These are phyloP conservation scores for Aphodius sticticus DNA, from an alignment of 2,888 invertebrate genomes.

Conservation along the genomic window DNA sequence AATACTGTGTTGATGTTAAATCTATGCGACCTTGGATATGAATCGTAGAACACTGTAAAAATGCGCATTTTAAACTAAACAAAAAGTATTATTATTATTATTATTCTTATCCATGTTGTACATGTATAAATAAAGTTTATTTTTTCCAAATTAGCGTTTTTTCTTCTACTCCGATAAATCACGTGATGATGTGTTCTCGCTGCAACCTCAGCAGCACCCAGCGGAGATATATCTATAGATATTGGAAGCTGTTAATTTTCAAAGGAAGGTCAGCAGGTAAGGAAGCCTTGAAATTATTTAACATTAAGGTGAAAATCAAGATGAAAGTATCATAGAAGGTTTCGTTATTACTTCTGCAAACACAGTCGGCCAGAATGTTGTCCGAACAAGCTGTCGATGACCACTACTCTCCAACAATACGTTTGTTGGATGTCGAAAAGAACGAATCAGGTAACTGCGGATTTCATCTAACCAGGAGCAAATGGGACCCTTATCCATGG, in stretches of 20 bases:
- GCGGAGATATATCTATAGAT: neutral
- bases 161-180: constrained; percentile 15
- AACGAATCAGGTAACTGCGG: constrained; percentile 71
- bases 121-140: constrained; percentile 31
- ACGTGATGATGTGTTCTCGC: neutral
- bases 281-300: constrained; percentile 49
- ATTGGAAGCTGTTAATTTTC: constrained; percentile 34
- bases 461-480: constrained; percentile 76
- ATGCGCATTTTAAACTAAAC: neutral
- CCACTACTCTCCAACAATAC: constrained; percentile 50
- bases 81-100: constrained; percentile 19
- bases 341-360: constrained; percentile 6
- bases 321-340: constrained; percentile 35
- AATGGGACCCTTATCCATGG: constrained; percentile 88
- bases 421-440: constrained; percentile 66
- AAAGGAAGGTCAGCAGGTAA: constrained; percentile 49
- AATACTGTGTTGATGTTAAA: constrained; percentile 5
- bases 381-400: constrained; percentile 51
- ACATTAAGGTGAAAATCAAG: constrained; percentile 52
- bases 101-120: constrained; percentile 26
- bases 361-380: constrained; percentile 51
- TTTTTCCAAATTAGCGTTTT: constrained; percentile 29
- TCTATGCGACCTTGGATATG: neutral
- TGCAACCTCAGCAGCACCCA: constrained; percentile 15
- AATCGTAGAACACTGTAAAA: neutral